These are phyloP conservation scores for Phalloptychus januarius DNA, from an alignment of 2,797 vertebrate species.

Conservation along the genomic window DNA sequence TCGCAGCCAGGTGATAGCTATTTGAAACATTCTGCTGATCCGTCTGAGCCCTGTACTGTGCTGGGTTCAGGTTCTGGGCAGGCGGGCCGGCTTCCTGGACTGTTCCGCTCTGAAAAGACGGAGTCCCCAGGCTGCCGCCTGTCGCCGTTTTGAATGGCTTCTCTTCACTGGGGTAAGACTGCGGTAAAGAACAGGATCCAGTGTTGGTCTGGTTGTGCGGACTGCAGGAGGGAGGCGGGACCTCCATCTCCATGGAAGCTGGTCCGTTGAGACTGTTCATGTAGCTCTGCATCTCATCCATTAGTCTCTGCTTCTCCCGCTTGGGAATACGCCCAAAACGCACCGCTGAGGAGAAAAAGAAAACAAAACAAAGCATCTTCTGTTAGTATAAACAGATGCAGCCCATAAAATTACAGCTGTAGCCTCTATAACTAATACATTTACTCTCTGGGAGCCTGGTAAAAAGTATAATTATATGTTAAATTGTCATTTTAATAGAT, in stretches of 20 bases:
- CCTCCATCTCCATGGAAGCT: constrained; percentile 78
- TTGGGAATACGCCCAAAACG: constrained; percentile 87
- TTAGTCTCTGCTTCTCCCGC: constrained; percentile 84
- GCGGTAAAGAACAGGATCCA: constrained; percentile 57
- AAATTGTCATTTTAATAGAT: neutral
- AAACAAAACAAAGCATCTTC: constrained; percentile 18
- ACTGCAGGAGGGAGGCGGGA: constrained; percentile 66
- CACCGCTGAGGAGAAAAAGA: constrained; percentile 73
- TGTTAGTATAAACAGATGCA: constrained; percentile 41
- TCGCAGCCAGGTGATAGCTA: constrained; percentile 58
- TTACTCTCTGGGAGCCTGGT: neutral
- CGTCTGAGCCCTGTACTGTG: constrained; percentile 51
- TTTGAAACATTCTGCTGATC: constrained; percentile 57
- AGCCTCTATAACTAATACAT: neutral
- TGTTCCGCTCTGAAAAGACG: constrained; percentile 53
- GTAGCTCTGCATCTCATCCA: constrained; percentile 87
- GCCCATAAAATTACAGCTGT: neutral
- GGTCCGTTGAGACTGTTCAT: constrained; percentile 84
- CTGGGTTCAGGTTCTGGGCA: constrained; percentile 20
- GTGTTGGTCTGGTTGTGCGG: constrained; percentile 68
- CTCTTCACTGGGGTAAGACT: constrained; percentile 76
- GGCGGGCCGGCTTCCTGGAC: constrained; percentile 48
- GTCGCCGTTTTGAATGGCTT: constrained; percentile 72
- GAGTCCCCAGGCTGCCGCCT: constrained; percentile 45
- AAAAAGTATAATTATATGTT: neutral